Percentiles rank a stretch among this genome's conserved stretches.
Conservation (phyloP, 2,888 invertebrate species). For the Leucophora obtusa region DNA sequence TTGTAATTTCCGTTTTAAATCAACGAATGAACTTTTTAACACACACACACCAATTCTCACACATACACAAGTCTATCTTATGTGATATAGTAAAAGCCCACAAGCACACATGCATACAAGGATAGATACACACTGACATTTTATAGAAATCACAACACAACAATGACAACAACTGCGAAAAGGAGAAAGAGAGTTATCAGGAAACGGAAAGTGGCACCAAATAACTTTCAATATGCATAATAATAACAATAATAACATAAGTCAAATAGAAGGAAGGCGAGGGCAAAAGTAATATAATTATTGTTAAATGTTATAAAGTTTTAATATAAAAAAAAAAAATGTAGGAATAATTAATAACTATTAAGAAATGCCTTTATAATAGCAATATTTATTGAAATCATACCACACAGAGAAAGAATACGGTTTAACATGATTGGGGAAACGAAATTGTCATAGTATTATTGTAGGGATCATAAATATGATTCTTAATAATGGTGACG, state of each 20-base stretch:
- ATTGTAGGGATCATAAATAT: no score
- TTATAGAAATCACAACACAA: not conserved
- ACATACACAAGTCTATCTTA: not conserved
- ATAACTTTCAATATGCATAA: slow-evolving; percentile 18
- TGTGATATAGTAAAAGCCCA: not conserved
- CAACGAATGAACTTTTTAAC: slow-evolving; percentile 20
- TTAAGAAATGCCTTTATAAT: not conserved
- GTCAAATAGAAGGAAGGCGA: not conserved
- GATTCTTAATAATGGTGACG: no score
- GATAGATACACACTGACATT: not conserved
- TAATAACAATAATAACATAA: not conserved
- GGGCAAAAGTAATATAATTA: not conserved
- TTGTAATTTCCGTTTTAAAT: slow-evolving; percentile 59
- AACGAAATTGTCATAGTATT: no score
- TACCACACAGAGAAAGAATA: no score
- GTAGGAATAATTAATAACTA: not conserved
- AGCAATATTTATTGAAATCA: not conserved
- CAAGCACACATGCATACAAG: not conserved
- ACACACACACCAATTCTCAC: slow-evolving; percentile 12
- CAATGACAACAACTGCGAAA: not conserved
- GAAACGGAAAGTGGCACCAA: slow-evolving; percentile 34
- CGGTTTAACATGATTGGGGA: no score
- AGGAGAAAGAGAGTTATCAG: slow-evolving; percentile 1
- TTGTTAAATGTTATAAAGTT: not conserved
- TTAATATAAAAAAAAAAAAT: not conserved